Evolutionary conservation across 92 coral and sea anemone species (phyloP).

Genomic region (Zoanthus solanderi): DNA sequence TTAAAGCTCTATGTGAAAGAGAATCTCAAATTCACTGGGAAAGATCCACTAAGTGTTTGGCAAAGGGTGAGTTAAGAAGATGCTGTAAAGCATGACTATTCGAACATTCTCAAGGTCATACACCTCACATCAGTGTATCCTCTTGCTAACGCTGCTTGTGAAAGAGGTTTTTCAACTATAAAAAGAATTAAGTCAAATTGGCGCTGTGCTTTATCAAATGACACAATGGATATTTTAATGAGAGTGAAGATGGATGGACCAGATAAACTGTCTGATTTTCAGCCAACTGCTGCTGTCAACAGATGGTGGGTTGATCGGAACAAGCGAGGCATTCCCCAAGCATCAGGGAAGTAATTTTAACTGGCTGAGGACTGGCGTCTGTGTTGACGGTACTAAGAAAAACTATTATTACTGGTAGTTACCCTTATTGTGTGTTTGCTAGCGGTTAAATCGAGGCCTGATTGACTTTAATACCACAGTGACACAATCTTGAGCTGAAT

Average conservation of each 20-base stretch:
- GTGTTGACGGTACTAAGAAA: constrained; percentile 1
- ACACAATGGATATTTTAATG: constrained; percentile 31
- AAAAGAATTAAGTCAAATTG: constrained; percentile 15
- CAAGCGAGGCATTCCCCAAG: not conserved
- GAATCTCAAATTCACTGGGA: constrained; percentile 43
- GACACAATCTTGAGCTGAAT: not conserved
- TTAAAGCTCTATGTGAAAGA: constrained; percentile 52
- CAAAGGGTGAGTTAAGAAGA: constrained; percentile 60
- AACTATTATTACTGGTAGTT: constrained; percentile 10
- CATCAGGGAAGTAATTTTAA: not conserved
- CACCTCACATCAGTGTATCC: constrained; percentile 59
- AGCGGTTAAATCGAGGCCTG: not conserved
- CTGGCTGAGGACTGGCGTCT: not conserved
- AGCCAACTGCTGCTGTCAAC: constrained; percentile 41
- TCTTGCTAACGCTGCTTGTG: constrained; percentile 58
- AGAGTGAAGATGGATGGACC: constrained; percentile 31
- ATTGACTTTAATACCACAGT: constrained; percentile 1
- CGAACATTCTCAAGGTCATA: constrained; percentile 54
- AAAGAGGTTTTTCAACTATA: constrained; percentile 60
- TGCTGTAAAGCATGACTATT: constrained; percentile 38
- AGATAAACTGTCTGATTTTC: constrained; percentile 23
- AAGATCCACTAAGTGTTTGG: constrained; percentile 54
- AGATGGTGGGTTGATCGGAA: constrained; percentile 36
- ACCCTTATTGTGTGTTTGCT: not conserved
- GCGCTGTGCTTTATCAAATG: constrained; percentile 15